Conservation (phyloP, 2,113 vertebrate species). For the Pogonocichla stellata region DNA sequence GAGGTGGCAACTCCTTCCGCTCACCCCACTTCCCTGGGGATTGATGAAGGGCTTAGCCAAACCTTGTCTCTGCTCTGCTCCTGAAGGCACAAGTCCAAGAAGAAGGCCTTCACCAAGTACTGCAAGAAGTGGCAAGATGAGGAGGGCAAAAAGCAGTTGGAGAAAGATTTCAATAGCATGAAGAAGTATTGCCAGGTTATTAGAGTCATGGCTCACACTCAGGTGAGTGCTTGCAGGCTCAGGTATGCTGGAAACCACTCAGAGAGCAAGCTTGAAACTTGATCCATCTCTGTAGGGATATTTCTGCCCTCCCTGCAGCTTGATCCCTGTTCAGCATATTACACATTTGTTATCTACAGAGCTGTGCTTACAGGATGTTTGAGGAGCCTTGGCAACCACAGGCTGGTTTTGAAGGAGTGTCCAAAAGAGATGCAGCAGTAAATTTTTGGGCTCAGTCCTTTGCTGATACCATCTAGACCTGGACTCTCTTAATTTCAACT, state of each 20-base stretch:
- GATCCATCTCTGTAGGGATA: neutral
- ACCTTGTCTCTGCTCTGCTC: slow-evolving; percentile 70
- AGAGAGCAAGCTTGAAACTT: neutral
- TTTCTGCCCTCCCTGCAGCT: neutral
- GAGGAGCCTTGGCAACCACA: neutral
- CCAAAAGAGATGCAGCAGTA: neutral
- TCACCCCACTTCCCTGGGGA: slow-evolving; percentile 3
- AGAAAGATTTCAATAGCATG: slow-evolving; percentile 95
- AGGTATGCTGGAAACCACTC: neutral
- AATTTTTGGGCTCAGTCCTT: neutral
- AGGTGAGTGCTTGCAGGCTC: slow-evolving; percentile 75
- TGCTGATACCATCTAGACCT: neutral
- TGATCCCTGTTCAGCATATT: neutral
- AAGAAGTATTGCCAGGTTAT: slow-evolving; percentile 98
- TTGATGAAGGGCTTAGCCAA: slow-evolving; percentile 77
- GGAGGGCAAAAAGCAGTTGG: slow-evolving; percentile 96
- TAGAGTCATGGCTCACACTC: slow-evolving; percentile 93
- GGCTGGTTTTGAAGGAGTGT: neutral
- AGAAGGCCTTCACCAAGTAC: slow-evolving; percentile 99
- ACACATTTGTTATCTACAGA: neutral
- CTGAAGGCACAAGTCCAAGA: slow-evolving; percentile 98
- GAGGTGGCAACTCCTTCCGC: slow-evolving; percentile 70
- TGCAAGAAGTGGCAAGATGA: slow-evolving; percentile 99
- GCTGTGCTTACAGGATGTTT: neutral
- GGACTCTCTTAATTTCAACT: neutral